Conservation (phyloP, 2,113 vertebrate genomes). For the Phoxinus phoxinus region DNA sequence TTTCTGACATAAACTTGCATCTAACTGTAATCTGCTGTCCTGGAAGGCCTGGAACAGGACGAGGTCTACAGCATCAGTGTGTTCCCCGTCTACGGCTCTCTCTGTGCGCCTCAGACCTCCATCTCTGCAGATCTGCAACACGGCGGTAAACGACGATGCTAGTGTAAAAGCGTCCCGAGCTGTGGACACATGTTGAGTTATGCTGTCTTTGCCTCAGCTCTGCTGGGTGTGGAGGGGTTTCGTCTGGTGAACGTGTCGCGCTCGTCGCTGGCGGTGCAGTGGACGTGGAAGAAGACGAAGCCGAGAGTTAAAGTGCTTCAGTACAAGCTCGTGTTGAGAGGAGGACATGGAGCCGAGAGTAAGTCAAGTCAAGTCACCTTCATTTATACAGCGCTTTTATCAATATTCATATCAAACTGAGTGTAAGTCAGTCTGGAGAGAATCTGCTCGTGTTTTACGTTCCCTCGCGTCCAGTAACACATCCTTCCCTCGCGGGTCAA, state of each 20-base stretch:
- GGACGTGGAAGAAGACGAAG: slow-evolving; percentile 59
- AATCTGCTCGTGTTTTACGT: too few relatives aligned
- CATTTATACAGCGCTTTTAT: too few relatives aligned
- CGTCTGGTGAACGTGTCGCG: slow-evolving; percentile 49
- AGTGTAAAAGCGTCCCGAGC: too few relatives aligned
- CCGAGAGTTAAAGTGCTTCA: slow-evolving; percentile 47
- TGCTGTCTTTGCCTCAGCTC: slow-evolving; percentile 51
- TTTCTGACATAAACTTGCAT: too few relatives aligned
- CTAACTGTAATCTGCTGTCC: neutral
- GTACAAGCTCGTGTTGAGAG: slow-evolving; percentile 56
- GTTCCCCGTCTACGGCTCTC: slow-evolving; percentile 53
- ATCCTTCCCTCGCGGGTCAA: too few relatives aligned
- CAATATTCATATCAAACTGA: too few relatives aligned
- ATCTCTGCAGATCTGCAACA: slow-evolving; percentile 62
- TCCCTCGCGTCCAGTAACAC: too few relatives aligned
- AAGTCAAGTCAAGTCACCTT: neutral
- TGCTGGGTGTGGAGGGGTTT: slow-evolving; percentile 54
- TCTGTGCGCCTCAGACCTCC: slow-evolving; percentile 58
- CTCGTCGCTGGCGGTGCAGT: slow-evolving; percentile 48
- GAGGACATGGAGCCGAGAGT: slow-evolving; percentile 38
- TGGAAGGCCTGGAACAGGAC: slow-evolving; percentile 20
- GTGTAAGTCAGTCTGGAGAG: too few relatives aligned
- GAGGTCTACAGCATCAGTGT: slow-evolving; percentile 64
- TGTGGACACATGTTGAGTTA: neutral
- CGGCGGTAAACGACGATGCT: slow-evolving; percentile 60